Percentiles rank a stretch among this genome's conserved stretches.
These are phyloP conservation scores for Hyposoter dolosus DNA, from an alignment of 2,888 invertebrate genomes.

Conservation along the genomic window DNA sequence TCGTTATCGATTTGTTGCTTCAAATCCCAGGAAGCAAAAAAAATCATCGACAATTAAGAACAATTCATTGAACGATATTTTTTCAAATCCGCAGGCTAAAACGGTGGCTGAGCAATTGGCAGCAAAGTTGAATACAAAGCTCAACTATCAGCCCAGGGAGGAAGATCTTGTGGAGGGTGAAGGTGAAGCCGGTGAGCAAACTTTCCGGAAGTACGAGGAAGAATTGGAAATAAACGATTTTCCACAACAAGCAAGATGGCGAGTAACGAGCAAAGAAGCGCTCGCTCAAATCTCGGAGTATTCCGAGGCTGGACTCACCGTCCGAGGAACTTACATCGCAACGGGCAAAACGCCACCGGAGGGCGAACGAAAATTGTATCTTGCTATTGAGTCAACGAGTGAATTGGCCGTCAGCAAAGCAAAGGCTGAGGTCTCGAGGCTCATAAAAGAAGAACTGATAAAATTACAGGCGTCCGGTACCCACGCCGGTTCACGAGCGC, in stretches of 20 bases:
- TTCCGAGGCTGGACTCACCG: constrained; percentile 99
- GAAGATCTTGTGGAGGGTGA: constrained; percentile 90
- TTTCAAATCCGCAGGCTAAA: constrained; percentile 88
- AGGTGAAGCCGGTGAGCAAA: constrained; percentile 88
- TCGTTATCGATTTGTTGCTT: constrained; percentile 1
- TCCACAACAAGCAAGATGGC: constrained; percentile 99
- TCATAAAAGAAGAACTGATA: constrained; percentile 98
- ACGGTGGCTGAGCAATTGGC: constrained; percentile 99
- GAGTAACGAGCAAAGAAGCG: constrained; percentile 99
- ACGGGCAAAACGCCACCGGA: constrained; percentile 96
- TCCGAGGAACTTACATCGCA: constrained; percentile 97
- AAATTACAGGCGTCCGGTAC: constrained; percentile 94
- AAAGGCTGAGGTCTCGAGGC: constrained; percentile 97
- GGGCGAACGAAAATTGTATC: constrained; percentile 97
- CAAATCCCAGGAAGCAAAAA: constrained; percentile 12
- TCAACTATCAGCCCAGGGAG: constrained; percentile 98
- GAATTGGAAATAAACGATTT: constrained; percentile 99
- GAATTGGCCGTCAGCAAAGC: constrained; percentile 98
- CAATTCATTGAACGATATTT: background rate
- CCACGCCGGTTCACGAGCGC: constrained; percentile 95
- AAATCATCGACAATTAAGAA: background rate
- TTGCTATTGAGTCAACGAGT: constrained; percentile 99
- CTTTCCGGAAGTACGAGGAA: constrained; percentile 97
- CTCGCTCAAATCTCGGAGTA: constrained; percentile 99
- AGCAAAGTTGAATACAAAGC: constrained; percentile 97